phyloP scores from a whole-genome alignment of 2,888 invertebrate genomes.

The Linnaemya tessellans region DNA sequence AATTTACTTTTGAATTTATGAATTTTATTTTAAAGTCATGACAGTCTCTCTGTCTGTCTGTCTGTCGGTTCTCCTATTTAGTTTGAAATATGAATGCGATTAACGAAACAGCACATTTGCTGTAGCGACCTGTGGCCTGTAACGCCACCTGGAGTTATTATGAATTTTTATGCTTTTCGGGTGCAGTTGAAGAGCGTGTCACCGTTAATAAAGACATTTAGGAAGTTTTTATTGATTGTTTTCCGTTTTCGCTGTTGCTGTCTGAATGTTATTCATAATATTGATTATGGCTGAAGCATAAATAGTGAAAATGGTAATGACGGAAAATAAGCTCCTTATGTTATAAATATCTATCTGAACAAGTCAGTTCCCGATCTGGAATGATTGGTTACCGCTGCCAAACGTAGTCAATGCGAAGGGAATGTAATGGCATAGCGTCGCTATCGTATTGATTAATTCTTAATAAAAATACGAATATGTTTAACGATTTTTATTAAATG shows the following conservation, averaged over 20 bases:
- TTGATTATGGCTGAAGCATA: not conserved
- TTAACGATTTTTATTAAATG: slow-evolving; percentile 10
- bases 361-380: too few relatives aligned
- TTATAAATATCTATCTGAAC: too few relatives aligned
- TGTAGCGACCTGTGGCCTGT: not conserved
- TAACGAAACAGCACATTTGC: slow-evolving; percentile 1
- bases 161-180: slow-evolving; percentile 16
- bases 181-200: not conserved
- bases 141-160: slow-evolving; percentile 42
- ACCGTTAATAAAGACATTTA: slow-evolving; percentile 49
- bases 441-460: too few relatives aligned
- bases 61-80: not conserved
- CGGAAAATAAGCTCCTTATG: not conserved
- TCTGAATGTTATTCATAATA: not conserved
- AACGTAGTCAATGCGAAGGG: too few relatives aligned
- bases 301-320: not conserved
- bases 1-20: slow-evolving; percentile 28
- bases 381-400: too few relatives aligned
- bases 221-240: slow-evolving; percentile 35
- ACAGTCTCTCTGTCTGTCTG: too few relatives aligned
- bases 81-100: slow-evolving; percentile 2
- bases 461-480: too few relatives aligned
- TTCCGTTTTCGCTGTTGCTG: not conserved
- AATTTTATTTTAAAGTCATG: slow-evolving; percentile 50
- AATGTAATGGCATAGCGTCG: too few relatives aligned